phyloP scores from a whole-genome alignment of 2,888 invertebrate genomes.

The Caenorhabditis wallacei region DNA sequence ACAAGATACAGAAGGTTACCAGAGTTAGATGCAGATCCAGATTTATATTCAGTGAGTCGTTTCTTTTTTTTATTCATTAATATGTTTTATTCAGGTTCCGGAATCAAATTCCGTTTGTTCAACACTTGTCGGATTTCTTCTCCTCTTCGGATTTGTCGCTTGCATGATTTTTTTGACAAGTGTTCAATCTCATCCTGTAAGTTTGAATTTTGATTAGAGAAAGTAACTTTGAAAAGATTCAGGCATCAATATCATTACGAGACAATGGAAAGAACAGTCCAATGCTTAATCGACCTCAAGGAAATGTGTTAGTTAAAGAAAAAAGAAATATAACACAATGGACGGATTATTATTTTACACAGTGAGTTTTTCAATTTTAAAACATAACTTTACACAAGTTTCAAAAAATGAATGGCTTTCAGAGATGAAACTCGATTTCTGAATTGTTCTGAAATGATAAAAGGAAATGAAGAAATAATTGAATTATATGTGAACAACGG shows the following conservation, averaged over 20 bases:
- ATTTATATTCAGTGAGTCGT: slow-evolving; percentile 9
- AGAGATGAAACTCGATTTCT: slow-evolving; percentile 57
- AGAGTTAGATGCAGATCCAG: slow-evolving; percentile 28
- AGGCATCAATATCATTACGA: slow-evolving; percentile 35
- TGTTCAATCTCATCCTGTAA: slow-evolving; percentile 44
- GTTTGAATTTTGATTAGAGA: not conserved
- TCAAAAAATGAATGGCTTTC: slow-evolving; percentile 2
- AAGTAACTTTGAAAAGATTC: not conserved
- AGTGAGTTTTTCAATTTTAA: slow-evolving; percentile 23
- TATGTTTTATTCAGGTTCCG: slow-evolving; percentile 24
- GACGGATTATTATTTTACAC: slow-evolving; percentile 54
- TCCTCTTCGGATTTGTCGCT: slow-evolving; percentile 41
- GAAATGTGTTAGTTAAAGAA: not conserved
- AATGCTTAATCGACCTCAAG: not conserved
- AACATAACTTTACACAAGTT: not conserved
- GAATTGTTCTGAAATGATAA: slow-evolving; percentile 51
- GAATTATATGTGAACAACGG: slow-evolving; percentile 57
- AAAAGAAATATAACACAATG: slow-evolving; percentile 32
- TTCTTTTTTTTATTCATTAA: not conserved
- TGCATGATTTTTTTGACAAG: slow-evolving; percentile 58
- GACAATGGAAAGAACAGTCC: slow-evolving; percentile 30
- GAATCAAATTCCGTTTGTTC: slow-evolving; percentile 38
- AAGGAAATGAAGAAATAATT: slow-evolving; percentile 37
- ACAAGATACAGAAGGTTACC: slow-evolving; percentile 37
- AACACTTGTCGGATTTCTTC: slow-evolving; percentile 39